Evolutionary conservation across 64 coral and sea anemone genomes (phyloP).

Genomic region (Montipora capricornis): DNA sequence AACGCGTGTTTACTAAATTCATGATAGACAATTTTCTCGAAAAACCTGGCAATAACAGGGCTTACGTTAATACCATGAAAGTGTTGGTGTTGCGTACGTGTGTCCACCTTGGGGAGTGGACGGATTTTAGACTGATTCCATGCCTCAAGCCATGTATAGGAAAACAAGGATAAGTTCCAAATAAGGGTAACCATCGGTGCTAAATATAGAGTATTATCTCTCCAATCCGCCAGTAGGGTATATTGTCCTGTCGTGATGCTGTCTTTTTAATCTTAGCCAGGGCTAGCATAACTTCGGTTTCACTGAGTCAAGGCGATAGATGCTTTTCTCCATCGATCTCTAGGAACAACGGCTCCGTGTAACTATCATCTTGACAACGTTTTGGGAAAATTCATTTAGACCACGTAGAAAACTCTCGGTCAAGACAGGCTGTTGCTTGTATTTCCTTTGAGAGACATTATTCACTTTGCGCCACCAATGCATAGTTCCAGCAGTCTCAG

Average conservation of each 20-base stretch:
- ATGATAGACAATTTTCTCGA: not conserved
- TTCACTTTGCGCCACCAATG: not conserved
- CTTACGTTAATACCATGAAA: not conserved
- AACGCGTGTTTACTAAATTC: not conserved
- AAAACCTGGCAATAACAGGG: slow-evolving; percentile 1
- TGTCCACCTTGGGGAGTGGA: not conserved
- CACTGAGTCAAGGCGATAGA: not conserved
- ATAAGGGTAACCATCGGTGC: not conserved
- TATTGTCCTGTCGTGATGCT: not conserved
- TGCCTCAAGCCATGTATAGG: slow-evolving; percentile 6
- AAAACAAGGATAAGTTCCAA: not conserved
- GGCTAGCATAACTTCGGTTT: slow-evolving; percentile 1
- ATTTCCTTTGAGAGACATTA: not conserved
- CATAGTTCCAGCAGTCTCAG: no score
- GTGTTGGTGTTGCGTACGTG: not conserved
- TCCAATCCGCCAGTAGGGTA: not conserved
- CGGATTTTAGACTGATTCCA: not conserved
- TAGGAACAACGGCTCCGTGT: not conserved
- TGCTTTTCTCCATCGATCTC: not conserved
- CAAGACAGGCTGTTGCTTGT: not conserved
- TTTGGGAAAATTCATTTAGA: not conserved
- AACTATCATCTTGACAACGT: not conserved
- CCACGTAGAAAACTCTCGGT: not conserved
- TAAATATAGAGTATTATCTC: not conserved
- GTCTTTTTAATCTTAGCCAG: not conserved